phyloP scores from a whole-genome alignment of 2,113 vertebrate genomes.

The Pteruthius melanotis region DNA sequence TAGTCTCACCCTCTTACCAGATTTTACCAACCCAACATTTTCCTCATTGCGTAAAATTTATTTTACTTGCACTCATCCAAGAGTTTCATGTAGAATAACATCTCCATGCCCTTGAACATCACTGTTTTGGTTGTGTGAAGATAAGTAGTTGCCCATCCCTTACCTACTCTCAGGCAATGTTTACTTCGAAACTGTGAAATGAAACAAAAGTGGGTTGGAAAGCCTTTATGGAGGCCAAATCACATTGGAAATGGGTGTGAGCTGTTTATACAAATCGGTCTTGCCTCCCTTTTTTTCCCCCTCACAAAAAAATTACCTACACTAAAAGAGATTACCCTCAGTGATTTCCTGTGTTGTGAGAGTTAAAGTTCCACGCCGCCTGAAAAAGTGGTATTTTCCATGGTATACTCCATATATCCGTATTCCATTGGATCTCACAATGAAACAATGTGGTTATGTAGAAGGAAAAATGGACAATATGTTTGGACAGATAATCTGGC shows the following conservation, averaged over 20 bases:
- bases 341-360: background rate
- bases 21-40: background rate
- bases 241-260: background rate
- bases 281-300: background rate
- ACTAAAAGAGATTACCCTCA: background rate
- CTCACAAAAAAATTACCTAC: background rate
- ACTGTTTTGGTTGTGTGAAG: background rate
- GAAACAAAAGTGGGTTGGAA: background rate
- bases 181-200: background rate
- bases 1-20: background rate
- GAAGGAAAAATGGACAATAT: background rate
- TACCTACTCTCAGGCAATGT: background rate
- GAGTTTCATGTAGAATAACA: background rate
- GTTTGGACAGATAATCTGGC: background rate
- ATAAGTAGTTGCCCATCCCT: background rate
- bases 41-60: background rate
- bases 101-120: background rate
- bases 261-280: background rate
- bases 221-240: background rate
- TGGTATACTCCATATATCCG: background rate
- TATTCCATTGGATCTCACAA: background rate
- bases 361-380: accelerated
- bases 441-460: background rate
- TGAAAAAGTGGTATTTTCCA: background rate
- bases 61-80: background rate